phyloP scores from a whole-genome alignment of 2,888 invertebrate genomes.

The Capitulum mitella region DNA sequence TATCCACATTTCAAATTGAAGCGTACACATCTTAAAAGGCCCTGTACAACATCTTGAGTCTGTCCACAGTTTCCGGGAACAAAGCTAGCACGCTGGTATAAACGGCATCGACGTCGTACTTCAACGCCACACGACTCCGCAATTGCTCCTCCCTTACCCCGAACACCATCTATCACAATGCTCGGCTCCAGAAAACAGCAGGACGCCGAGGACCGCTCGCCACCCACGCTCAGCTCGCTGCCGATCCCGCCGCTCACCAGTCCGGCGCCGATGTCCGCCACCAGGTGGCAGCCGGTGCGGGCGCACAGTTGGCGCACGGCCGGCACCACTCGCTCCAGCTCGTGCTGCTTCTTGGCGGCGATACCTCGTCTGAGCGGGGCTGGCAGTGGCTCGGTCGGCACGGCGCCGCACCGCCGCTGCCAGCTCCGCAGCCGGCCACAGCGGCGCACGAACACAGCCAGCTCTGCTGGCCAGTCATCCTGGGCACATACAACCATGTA shows the following conservation, averaged over 20 bases:
- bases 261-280: constrained; percentile 26
- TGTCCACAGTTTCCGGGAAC: no score
- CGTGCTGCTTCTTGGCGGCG: constrained; percentile 26
- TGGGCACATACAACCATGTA: not conserved
- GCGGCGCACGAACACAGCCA: not conserved
- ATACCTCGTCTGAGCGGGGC: not conserved
- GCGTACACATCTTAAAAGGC: no score
- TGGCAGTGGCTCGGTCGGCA: not conserved
- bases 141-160: no score
- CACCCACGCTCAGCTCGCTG: not conserved
- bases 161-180: no score
- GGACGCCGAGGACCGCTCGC: no score
- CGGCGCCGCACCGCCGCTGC: not conserved
- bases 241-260: constrained; percentile 4
- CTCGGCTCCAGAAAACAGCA: no score
- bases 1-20: no score
- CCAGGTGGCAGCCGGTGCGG: not conserved
- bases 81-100: no score
- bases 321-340: constrained; percentile 23
- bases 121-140: no score
- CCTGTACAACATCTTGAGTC: no score
- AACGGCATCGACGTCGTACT: no score
- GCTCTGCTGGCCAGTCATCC: not conserved
- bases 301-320: constrained; percentile 6
- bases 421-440: not conserved